Evolutionary conservation across 2,888 invertebrate species (phyloP), one percentile per base, ranked within the genome.

Genomic region (Sipunculus nudus): DNA sequence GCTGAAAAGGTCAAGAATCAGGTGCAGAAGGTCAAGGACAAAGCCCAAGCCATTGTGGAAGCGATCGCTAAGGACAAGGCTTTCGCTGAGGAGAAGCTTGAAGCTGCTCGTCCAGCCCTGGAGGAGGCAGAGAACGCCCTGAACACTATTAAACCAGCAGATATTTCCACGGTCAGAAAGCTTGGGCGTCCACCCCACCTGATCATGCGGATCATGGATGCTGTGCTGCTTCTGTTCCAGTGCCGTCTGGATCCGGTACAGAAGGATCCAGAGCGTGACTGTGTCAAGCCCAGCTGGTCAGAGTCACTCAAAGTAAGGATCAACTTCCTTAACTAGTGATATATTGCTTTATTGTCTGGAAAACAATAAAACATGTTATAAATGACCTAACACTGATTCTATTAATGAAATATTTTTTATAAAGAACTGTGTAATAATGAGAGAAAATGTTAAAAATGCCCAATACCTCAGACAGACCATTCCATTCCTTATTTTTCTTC

Each of bases 81-180:
- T 28, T 72, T 82, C 26, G 84, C 84, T 4, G 79, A 78, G 61
- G 76, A 69, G 48, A 84, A 84, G 61, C 67, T 84, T 25, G 82
- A 82, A 62, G 78, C 77, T 4, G 82, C 83, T 21, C 67, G 78
- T 35, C 83, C 83, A 16, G 84, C 84, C 8, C 68, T 84, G 29
- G 80, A 83, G 63, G 84, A 82, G 53, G 84, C 84, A 10, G 83
- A 84, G 65, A 79, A 77, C 26, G 84, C 84, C 16, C 73, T 84
- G 45, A 82, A 93, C 67, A 84, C 84, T 25, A 84, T 84, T 63
- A 84, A 82, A 63, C 80, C 80, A 3, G 75, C 80, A 28, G 83
- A 84, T 73, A 84, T 84, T 48, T 76, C 83, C 49, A 81, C 82
- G 16, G 83, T 84, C 21, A 71, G 83, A 53, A 83, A 80, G 65